These are phyloP conservation scores for Arvicanthis niloticus DNA, from an alignment of 2,113 vertebrate genomes.

Conservation along the genomic window DNA sequence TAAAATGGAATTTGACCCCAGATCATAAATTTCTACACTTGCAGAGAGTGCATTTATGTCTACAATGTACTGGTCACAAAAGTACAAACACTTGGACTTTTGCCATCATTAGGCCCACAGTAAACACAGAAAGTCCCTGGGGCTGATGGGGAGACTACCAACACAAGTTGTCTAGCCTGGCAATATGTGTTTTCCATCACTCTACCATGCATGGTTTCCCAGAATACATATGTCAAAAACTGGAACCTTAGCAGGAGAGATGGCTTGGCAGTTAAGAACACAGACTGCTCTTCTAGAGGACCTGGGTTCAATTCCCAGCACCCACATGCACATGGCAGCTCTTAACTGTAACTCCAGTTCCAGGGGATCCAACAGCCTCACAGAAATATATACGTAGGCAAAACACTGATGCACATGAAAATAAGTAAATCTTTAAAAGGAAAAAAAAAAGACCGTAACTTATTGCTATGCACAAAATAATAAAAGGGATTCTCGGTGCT, in stretches of 20 bases:
- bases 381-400: not conserved
- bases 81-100: not conserved
- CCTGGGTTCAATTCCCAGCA: no score
- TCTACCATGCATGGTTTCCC: not conserved
- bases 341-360: no score
- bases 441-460: not conserved
- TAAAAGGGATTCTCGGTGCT: not conserved
- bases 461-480: not conserved
- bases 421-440: not conserved
- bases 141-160: not conserved
- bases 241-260: not conserved
- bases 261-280: no score
- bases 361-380: no score
- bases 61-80: not conserved
- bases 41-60: not conserved
- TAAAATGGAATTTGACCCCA: conserved; percentile 10
- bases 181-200: not conserved
- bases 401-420: not conserved
- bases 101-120: not conserved
- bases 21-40: not conserved
- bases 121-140: not conserved
- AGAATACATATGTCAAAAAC: not conserved
- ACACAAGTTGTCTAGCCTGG: not conserved
- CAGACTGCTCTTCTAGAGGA: no score
- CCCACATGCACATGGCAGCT: no score